Evolutionary conservation across 2,888 invertebrate genomes (phyloP), one percentile per base, ranked within the genome.

Genomic region (Eristalinus sepulchralis): DNA sequence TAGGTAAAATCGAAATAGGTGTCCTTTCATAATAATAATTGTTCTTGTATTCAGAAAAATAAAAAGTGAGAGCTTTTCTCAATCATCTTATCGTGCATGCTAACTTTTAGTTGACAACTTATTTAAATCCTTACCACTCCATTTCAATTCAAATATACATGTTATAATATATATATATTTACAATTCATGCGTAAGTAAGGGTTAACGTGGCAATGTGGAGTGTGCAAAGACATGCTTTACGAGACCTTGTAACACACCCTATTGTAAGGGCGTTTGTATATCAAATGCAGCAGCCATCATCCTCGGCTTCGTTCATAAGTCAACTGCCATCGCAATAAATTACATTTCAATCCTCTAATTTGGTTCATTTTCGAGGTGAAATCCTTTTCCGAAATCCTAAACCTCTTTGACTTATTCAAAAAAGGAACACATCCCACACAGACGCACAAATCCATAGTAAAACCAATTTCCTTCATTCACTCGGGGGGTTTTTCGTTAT

Each of bases 291-390:
- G 75, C 75, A 86, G 63, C 78, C 86, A 86, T 86, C 78, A 86
- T 86, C 83, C 83, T 83, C 66, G 70, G 76, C 80, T 67, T 75
- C 76, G 80, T 79, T 79, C 87, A 83, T 87, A 87, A 87, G 83
- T 87, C 87, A 87, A 87, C 83, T 80, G 59, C 83, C 79, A 72
- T 70, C 24, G 83, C 72, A 76, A 87, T 87, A 87, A 87, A 87
- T 87, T 64, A 87, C 76, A 59, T 80, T 80, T 71, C 87, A 87
- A 87, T 87, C 87, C 87, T 87, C 83, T 87, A 87, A 87, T 87
- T 87, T 87, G 87, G 79, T 87, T 83, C 83, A 83, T 79, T 87
- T 80, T 83, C 47, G 76, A 87, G 83, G 83, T 83, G 63, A 81
- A 83, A 87, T 83, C 87, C 80, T 79, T 83, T 78, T 71, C 11